phyloP scores from a whole-genome alignment of 2,888 invertebrate genomes.

The Aporophyla lueneburgensis region DNA sequence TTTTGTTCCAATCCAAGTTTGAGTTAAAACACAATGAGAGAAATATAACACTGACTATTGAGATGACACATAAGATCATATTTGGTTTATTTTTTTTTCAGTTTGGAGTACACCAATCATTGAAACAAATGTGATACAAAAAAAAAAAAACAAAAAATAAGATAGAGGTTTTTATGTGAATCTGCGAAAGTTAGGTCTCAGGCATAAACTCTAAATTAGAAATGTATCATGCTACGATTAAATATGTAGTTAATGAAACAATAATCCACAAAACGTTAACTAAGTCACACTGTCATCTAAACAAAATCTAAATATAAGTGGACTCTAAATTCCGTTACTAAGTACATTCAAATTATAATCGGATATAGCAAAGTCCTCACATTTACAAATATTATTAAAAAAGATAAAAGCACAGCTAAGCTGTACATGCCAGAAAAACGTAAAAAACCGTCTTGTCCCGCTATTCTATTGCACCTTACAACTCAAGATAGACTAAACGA shows the following conservation, averaged over 20 bases:
- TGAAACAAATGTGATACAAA: not conserved
- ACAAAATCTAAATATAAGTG: conserved; percentile 15
- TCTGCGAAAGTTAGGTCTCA: not conserved
- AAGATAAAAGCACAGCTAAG: conserved; percentile 34
- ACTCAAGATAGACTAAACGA: conserved; percentile 64
- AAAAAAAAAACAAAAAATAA: no score
- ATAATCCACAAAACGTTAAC: conserved; percentile 7
- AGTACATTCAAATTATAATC: conserved; percentile 53
- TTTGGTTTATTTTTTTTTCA: no score
- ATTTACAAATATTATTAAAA: conserved; percentile 46
- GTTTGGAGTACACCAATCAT: not conserved
- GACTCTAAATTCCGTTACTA: conserved; percentile 20
- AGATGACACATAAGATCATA: not conserved
- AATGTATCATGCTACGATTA: not conserved
- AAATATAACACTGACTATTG: conserved; percentile 6
- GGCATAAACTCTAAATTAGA: not conserved
- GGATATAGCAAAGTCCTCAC: conserved; percentile 40
- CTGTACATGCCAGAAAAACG: conserved; percentile 24
- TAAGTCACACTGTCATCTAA: not conserved
- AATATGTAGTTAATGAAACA: not conserved
- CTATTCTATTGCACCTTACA: conserved; percentile 53
- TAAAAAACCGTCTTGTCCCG: conserved; percentile 22
- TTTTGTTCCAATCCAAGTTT: conserved; percentile 47
- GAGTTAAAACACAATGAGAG: conserved; percentile 22
- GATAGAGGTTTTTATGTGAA: not conserved